A percentile compares a stretch with the other conserved stretches of the same genome.
These are phyloP conservation scores for Hepsetus odoe DNA, from an alignment of 2,113 vertebrate species.

Conservation along the genomic window DNA sequence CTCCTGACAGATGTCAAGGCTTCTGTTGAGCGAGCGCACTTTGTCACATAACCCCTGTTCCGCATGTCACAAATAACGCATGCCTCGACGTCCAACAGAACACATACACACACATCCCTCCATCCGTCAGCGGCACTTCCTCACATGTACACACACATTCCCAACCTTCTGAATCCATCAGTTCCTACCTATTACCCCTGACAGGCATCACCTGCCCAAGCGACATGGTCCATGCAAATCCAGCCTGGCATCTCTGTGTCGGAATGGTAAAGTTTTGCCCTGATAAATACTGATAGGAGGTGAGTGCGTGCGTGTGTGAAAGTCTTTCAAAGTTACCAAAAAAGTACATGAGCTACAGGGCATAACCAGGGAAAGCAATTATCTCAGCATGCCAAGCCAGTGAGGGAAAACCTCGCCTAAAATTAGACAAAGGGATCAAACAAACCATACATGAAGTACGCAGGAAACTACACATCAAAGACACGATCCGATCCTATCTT, in stretches of 20 bases:
- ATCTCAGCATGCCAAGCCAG: constrained; percentile 37
- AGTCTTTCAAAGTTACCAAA: constrained; percentile 47
- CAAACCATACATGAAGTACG: constrained; percentile 13
- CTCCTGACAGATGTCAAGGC: constrained; percentile 80
- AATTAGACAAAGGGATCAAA: constrained; percentile 35
- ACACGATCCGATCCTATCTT: constrained; percentile 27
- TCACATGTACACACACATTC: constrained; percentile 45
- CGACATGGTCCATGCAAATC: constrained; percentile 77
- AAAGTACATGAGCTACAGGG: constrained; percentile 34
- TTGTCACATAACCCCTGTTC: constrained; percentile 72
- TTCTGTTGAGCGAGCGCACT: constrained; percentile 76
- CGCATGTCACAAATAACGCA: constrained; percentile 61
- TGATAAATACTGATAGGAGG: constrained; percentile 55
- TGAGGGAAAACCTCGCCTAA: constrained; percentile 29
- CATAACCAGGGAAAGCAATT: constrained; percentile 39
- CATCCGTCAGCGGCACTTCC: constrained; percentile 35
- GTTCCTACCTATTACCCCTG: constrained; percentile 79
- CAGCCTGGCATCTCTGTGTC: constrained; percentile 62
- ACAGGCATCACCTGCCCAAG: constrained; percentile 76
- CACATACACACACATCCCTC: constrained; percentile 59
- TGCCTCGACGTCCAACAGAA: constrained; percentile 67
- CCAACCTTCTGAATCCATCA: constrained; percentile 70
- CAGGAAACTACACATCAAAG: constrained; percentile 27
- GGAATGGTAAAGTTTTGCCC: constrained; percentile 67
- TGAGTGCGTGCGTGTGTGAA: constrained; percentile 42